phyloP scores from a whole-genome alignment of 1,140 invertebrate genomes.

The Latrodectus geometricus region DNA sequence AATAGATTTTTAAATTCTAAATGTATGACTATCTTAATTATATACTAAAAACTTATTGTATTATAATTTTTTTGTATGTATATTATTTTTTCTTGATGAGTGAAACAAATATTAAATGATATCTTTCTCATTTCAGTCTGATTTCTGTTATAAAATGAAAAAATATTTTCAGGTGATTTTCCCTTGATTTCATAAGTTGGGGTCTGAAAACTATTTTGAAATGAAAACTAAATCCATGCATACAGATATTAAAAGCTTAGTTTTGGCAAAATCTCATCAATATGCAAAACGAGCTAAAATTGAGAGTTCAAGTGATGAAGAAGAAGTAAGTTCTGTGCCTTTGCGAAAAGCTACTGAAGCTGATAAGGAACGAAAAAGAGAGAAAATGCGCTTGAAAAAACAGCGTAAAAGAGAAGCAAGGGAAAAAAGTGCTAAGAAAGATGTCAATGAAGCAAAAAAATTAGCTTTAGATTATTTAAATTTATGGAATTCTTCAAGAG shows the following conservation, averaged over 20 bases:
- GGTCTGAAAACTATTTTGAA: background rate
- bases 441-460: slow-evolving; percentile 4
- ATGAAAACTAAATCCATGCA: slow-evolving; percentile 16
- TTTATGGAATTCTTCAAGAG: slow-evolving; percentile 29
- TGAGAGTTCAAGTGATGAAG: background rate
- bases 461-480: slow-evolving; percentile 27
- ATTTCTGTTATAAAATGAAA: no score
- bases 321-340: background rate
- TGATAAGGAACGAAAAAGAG: slow-evolving; percentile 30
- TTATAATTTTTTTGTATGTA: no score
- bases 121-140: no score
- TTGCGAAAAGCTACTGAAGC: slow-evolving; percentile 15
- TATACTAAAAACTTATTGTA: no score
- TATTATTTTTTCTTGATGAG: no score
- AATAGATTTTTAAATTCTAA: no score
- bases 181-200: no score
- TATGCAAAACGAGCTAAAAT: background rate
- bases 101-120: no score
- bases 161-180: no score
- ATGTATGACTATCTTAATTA: no score
- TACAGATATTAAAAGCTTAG: slow-evolving; percentile 9
- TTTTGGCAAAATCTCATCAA: slow-evolving; percentile 1
- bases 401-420: slow-evolving; percentile 24
- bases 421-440: slow-evolving; percentile 20
- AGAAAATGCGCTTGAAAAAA: slow-evolving; percentile 23